phyloP scores from a whole-genome alignment of 2,113 vertebrate species.

The Hystrix brachyura region DNA sequence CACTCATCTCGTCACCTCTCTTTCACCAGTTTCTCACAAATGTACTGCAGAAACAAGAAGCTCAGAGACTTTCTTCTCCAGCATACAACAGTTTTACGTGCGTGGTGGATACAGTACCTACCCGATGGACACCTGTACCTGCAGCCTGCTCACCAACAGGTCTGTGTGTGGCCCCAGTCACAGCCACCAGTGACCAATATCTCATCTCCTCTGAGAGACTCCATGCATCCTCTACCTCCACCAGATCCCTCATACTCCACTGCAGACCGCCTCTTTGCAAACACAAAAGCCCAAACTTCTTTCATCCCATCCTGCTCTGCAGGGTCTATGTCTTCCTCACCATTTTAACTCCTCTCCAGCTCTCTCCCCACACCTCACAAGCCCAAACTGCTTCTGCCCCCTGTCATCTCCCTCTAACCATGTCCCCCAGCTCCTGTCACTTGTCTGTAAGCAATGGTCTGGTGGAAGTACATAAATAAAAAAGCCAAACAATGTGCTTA shows the following conservation, averaged over 20 bases:
- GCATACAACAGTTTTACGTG: constrained; percentile 72
- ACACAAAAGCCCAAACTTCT: not conserved
- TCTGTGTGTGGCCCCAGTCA: not conserved
- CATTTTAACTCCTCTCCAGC: not conserved
- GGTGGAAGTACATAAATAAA: not conserved
- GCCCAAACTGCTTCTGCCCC: not conserved
- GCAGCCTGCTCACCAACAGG: not conserved
- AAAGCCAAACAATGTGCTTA: not conserved
- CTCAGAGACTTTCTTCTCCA: constrained; percentile 77
- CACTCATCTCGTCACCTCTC: not conserved
- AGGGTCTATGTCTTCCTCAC: not conserved
- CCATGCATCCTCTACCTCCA: not conserved
- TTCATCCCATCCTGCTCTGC: not conserved
- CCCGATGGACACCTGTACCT: not conserved
- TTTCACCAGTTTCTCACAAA: constrained; percentile 80
- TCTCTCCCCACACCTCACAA: not conserved
- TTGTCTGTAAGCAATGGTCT: not conserved
- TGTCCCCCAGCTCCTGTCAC: not conserved
- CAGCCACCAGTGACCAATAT: not conserved
- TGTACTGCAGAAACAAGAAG: constrained; percentile 69
- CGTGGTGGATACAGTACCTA: not conserved
- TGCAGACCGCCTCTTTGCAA: not conserved
- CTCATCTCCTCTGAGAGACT: not conserved
- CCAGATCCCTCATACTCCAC: not conserved
- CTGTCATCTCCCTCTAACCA: not conserved